phyloP scores from a whole-genome alignment of 2,113 vertebrate species.

The Psilopsiagon aurifrons region DNA sequence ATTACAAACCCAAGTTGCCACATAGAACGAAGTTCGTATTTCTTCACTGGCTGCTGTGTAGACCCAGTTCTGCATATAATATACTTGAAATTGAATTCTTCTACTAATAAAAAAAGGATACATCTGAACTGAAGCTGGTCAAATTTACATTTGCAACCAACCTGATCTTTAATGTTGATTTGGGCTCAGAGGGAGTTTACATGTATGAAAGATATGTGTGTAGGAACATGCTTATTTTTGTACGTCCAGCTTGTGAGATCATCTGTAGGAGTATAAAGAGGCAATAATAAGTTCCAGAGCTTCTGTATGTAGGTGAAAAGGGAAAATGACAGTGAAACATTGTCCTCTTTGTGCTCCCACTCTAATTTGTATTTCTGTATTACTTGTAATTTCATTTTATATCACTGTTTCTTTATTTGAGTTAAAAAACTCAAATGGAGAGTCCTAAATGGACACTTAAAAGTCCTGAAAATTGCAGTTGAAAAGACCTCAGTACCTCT shows the following conservation, averaged over 20 bases:
- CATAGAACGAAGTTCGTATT: not conserved
- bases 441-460: not conserved
- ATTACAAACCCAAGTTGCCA: not conserved
- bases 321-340: not conserved
- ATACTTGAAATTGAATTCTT: not conserved
- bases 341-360: not conserved
- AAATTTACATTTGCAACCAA: not conserved
- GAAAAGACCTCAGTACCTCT: rapidly evolving
- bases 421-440: not conserved
- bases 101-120: not conserved
- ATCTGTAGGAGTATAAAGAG: not conserved
- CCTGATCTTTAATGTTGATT: not conserved
- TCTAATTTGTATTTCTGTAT: not conserved
- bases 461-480: not conserved
- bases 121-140: not conserved
- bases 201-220: not conserved
- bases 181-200: not conserved
- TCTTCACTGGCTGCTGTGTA: not conserved
- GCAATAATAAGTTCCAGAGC: not conserved
- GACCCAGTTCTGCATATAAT: not conserved
- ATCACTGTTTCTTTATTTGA: not conserved
- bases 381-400: not conserved
- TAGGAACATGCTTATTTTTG: not conserved
- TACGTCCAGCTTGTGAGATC: not conserved
- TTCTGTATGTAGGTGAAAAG: not conserved